These are phyloP conservation scores for Graphium colonna DNA, from an alignment of 2,888 invertebrate genomes.

Conservation along the genomic window DNA sequence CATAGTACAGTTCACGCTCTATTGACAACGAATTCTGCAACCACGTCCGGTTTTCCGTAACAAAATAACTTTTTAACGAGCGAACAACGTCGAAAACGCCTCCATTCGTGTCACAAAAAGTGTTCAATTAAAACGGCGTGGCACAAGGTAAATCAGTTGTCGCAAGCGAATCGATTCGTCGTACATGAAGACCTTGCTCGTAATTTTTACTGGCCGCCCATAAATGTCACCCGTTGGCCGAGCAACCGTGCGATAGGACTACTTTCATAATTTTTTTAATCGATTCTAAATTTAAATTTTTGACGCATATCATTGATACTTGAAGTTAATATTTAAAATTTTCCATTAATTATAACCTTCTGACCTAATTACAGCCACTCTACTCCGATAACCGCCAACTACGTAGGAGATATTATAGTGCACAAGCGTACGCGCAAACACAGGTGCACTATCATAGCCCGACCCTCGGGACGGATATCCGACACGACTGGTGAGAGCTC, in stretches of 20 bases:
- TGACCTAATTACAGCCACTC: not conserved
- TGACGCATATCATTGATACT: too few relatives aligned
- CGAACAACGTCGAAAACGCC: constrained; percentile 34
- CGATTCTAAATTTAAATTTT: not conserved
- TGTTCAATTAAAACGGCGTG: constrained; percentile 23
- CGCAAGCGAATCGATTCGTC: constrained; percentile 10
- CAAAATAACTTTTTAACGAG: constrained; percentile 37
- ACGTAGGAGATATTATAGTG: too few relatives aligned
- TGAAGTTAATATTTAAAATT: too few relatives aligned
- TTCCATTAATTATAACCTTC: too few relatives aligned
- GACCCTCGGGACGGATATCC: not conserved
- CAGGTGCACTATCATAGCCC: too few relatives aligned
- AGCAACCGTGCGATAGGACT: not conserved
- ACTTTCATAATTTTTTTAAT: not conserved
- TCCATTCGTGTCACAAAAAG: constrained; percentile 28
- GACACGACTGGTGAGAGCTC: too few relatives aligned
- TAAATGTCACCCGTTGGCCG: not conserved
- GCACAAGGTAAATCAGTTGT: constrained; percentile 25
- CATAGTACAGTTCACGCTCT: constrained; percentile 45
- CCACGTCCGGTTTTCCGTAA: constrained; percentile 24
- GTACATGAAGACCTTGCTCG: constrained; percentile 9
- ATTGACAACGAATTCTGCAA: constrained; percentile 55
- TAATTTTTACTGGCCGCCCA: constrained; percentile 11
- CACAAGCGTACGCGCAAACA: too few relatives aligned
- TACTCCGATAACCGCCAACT: not conserved